Evolutionary conservation across 37 sponge, comb jelly and placozoan genomes (phyloP), one percentile per base, ranked within the genome.

Genomic region (Haliclona indistincta): DNA sequence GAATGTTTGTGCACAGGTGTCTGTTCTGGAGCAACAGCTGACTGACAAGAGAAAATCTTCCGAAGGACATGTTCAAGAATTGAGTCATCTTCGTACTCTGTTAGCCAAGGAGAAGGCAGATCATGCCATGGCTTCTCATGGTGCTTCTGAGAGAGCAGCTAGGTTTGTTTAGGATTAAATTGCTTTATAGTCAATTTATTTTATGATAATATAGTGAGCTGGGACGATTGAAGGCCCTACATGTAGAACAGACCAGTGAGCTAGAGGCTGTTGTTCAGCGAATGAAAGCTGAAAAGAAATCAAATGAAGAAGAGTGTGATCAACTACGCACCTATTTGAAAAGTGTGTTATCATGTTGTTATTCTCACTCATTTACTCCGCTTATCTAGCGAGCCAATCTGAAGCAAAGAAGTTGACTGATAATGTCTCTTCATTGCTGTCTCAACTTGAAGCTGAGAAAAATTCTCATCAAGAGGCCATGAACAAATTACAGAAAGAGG

Each of bases 11-110:
- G 32, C 42, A 23, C 38, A 89, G 85, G 85, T 89, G 15, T 25
- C 40, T 2, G 53, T 89, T 23, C 64, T 89, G 52, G 90, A 89
- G 45, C 60, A 68, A 55, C 85, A 89, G 80, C 30, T 89, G 74
- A 26, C 63, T 10, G 76, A 84, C 40, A 89, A 89, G 68, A 63
- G 76, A 0, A 70, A 53, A 23, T 62, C 69, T 25, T 45, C 85
- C 40, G 70, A 71, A 67, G 4, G 37, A 2, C 81, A 89, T 60
- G 80, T 84, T 19, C 67, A 84, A 37, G 90, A 89, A 44, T 52
- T 89, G 65, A 70, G 63, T 13, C 8, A 34, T n/a, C 54, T 89
- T 10, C 38, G 80, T 45, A 64, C 63, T 13, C 49, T 75, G 43
- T 56, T 89, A 68, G 52, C 85, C 7, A 44, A 63, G 49, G 80